Base-by-base conservation (phyloP, 2,888 invertebrate genomes). In the Mesoligia furuncula region DNA sequence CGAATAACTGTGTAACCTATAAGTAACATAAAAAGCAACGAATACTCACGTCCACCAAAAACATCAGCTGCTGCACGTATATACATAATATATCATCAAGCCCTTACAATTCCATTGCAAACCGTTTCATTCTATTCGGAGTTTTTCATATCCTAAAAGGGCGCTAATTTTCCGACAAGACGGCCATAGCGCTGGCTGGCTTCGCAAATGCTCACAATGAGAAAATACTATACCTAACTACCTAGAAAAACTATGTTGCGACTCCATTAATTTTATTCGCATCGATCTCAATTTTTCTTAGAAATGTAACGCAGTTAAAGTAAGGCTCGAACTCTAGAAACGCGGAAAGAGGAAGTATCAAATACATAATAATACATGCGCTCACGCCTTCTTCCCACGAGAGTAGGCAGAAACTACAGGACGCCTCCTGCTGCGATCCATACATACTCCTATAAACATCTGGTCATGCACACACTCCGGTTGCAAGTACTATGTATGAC, bases 111-210 rank as follows among this genome's bases (percentile, higher is more conserved):
- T 76, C 77, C 80, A 83, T 77, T 79, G 79, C 78, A 85, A 86
- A 84, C 86, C 87, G 85, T 90, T 90, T 87, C 85, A 85, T 85
- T 85, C 81, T 83, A 80, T 83, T 84, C 83, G 76, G 80, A 73
- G 85, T 88, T 90, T 91, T 88, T 89, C 89, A 90, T 90, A 87
- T 87, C 74, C 84, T 90, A 89, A 89, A 89, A 90, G 88, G 87
- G 82, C 81, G 85, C 86, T 89, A 90, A 91, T 91, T 90, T 90
- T 90, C 88, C 87, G 84, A 79, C 79, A 79, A 77, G 85, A 85
- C 79, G 76, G 83, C 77, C 36, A 84, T 85, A 87, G 88, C 87
- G 80, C 70, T 75, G 69, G 61, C 69, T 75, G 73, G 54, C 68
- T 79, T 79, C 72, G 72, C 65, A 81, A 81, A 73, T 65, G 48